Evolutionary conservation across 2,113 vertebrate genomes (phyloP), one percentile per base, ranked within the genome.

Genomic region (Vulpes vulpes): DNA sequence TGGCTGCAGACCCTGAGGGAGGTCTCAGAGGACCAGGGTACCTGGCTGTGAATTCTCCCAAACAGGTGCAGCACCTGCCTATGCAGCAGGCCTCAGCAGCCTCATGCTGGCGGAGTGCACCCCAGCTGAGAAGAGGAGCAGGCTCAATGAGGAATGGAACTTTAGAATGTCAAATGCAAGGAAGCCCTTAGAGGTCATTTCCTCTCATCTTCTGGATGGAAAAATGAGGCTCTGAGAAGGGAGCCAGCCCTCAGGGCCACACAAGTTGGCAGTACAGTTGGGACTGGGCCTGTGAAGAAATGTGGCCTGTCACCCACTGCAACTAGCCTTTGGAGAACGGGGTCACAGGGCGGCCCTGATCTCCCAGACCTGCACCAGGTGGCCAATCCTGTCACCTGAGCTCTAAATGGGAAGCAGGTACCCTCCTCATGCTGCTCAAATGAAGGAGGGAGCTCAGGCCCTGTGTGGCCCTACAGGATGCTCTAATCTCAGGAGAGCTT

Each of bases 171-270:
- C 57, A 43, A 74, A 91, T 62, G 43, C 35, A 30, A 51, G 19
- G 74, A 32, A 32, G 8, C 30, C 30, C 74, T 86, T 10, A n/a
- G n/a, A 89, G 92, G 86, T 96, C 92, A 74, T 51, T 98, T 97
- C 94, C 94, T 93, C 60, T 81, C 59, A 12, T 79, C 71, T 65
- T 91, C 82, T 11, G 73, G 49, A 51, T n/a, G 55, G 91, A 84
- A 88, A 94, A 94, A 35, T 2, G 32, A 80, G 80, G 35, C 57
- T 74, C 78, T 59, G 81, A 80, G 92, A 69, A 64, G 32, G 64
- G 17, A 32, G 10, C 8, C 57, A 20, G 62, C 55, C 59, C 23
- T 49, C 80, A 7, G 60, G 82, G 82, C 78, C 67, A 14, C 14
- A 4, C 30, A 55, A 89, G 64, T 8, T 38, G 53, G 60, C 73